phyloP scores from a whole-genome alignment of 2,113 vertebrate species.

The Gymnarchus niloticus region DNA sequence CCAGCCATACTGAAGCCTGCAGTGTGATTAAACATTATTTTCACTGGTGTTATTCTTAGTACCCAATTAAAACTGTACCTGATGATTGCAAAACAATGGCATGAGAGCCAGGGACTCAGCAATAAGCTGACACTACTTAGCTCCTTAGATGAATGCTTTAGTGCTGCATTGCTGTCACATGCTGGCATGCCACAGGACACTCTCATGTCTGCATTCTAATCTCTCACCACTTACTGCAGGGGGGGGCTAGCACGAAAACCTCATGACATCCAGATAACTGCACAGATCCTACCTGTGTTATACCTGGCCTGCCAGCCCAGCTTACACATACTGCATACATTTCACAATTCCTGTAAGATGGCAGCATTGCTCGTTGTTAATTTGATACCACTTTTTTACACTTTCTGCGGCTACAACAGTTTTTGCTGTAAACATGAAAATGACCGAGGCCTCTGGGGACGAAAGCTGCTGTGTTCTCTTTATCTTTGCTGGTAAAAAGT shows the following conservation, averaged over 20 bases:
- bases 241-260: not conserved
- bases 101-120: not conserved
- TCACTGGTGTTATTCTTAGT: not conserved
- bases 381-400: not conserved
- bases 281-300: not conserved
- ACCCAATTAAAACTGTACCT: not conserved
- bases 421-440: not conserved
- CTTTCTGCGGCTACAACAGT: not conserved
- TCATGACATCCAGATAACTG: not conserved
- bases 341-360: not conserved
- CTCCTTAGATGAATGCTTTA: not conserved
- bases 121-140: not conserved
- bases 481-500: not conserved
- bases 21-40: conserved; percentile 16
- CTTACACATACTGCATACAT: not conserved
- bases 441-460: not conserved
- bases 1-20: not conserved
- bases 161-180: not conserved
- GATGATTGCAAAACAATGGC: not conserved
- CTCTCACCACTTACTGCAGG: not conserved
- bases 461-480: not conserved
- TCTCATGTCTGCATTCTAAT: not conserved
- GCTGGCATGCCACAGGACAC: not conserved
- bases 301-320: not conserved
- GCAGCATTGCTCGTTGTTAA: not conserved